Base-by-base conservation (phyloP, 2,797 vertebrate genomes). In the Adrianichthys oophorus region DNA sequence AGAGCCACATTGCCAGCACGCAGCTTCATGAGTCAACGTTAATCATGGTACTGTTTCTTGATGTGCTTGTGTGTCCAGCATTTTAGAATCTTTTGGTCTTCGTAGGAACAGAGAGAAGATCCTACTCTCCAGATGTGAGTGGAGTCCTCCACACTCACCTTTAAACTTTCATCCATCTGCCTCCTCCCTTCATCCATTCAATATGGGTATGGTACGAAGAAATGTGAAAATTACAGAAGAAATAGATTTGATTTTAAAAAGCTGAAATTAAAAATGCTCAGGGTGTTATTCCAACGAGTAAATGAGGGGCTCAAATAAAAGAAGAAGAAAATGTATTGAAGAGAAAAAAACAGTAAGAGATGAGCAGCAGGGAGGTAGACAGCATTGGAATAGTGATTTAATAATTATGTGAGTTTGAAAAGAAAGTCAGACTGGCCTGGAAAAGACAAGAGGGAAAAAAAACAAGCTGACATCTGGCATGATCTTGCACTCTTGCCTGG, bases 301-400 rank as follows among this genome's bases (percentile, higher is more conserved):
- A 32, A 32, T 26, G n/a, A 18, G 51, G 23, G 23, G 17, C 32
- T 10, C 13, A 41, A 50, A 6, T 53, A 72, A 40, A 59, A 54
- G 3, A 42, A 64, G 21, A 0, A 7, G 65, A 24, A 24, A 8
- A 10, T 32, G 29, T 32, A 12, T 32, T 10, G 2, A 32, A 17
- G n/a, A 45, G n/a, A 19, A 19, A n/a, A 44, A 17, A 17, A 45
- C 7, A 19, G 18, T 52, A 61, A 41, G 18, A 37, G 57, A 70
- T 54, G 76, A 50, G 68, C 65, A 62, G 59, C 62, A 48, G 51
- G 59, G 64, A 65, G 71, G 62, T 67, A 76, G 58, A 57, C 15
- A 1, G 61, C 69, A 44, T 44, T 41, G 21, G 86, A 85, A 88
- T 85, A 82, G 82, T 75, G 78, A 86, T 85, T 41, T 51, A 59